Conservation (phyloP, 2,113 vertebrate genomes). For the Ascaphus truei region DNA sequence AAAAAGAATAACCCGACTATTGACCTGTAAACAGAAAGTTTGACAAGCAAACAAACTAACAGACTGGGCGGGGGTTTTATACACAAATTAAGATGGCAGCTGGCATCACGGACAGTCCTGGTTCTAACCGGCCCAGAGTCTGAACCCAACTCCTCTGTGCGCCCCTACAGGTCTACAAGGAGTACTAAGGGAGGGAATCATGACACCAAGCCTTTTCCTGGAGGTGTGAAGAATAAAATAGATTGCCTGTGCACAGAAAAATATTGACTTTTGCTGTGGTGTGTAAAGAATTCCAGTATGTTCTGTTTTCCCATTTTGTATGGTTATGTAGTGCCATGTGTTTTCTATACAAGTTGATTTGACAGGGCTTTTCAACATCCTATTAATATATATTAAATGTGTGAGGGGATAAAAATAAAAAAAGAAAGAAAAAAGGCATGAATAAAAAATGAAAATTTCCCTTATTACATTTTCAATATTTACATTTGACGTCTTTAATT, state of each 20-base stretch:
- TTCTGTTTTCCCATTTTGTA: not conserved
- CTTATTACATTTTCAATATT: not conserved
- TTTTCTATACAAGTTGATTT: not conserved
- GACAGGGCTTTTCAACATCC: not conserved
- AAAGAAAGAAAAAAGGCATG: not conserved
- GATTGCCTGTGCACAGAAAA: not conserved
- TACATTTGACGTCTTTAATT: not conserved
- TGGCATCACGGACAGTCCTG: no score
- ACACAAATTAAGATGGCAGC: no score
- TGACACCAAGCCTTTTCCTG: conserved; percentile 9
- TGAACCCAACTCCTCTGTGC: no score
- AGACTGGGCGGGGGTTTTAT: no score
- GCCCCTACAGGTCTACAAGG: no score
- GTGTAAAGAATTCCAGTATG: not conserved
- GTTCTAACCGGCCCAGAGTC: no score
- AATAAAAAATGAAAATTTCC: not conserved
- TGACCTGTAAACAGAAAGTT: no score
- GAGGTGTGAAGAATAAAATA: not conserved
- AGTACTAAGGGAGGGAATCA: no score
- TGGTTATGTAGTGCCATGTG: not conserved
- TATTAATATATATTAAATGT: no score
- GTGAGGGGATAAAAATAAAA: no score
- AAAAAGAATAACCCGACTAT: no score
- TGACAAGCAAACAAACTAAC: no score
- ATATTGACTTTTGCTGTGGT: not conserved